These are phyloP conservation scores for Calephelis virginiensis DNA, from an alignment of 1,140 invertebrate species.

Conservation along the genomic window DNA sequence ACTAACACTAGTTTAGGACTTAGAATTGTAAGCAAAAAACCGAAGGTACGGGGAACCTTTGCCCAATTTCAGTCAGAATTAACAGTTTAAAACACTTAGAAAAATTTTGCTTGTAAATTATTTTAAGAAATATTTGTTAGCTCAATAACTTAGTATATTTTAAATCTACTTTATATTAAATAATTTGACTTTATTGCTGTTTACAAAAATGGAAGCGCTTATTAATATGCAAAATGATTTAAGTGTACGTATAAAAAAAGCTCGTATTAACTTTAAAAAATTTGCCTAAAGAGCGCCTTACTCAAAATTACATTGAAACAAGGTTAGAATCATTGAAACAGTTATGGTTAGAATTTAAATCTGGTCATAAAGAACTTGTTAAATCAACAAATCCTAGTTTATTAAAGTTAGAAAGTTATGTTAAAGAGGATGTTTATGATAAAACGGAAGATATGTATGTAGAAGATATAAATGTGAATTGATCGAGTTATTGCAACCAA, in stretches of 20 bases:
- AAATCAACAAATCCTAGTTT: background rate
- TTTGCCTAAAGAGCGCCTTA: background rate
- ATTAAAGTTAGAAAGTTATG: conserved; percentile 2
- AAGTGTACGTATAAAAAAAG: background rate
- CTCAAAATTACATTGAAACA: background rate
- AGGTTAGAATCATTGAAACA: background rate
- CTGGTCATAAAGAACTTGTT: background rate
- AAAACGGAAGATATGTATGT: background rate
- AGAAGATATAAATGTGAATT: background rate
- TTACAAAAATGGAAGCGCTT: background rate
- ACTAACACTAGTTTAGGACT: conserved; percentile 2
- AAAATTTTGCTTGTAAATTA: background rate
- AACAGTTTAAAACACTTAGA: background rate
- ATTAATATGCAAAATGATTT: background rate
- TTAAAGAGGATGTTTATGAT: background rate
- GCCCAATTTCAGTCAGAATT: background rate
- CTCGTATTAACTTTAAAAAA: background rate
- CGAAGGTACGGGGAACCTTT: conserved; percentile 5
- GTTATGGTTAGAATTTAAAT: background rate
- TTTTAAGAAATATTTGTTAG: too few species aligned
- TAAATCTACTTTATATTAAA: background rate
- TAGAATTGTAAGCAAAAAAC: conserved; percentile 6
- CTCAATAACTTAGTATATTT: background rate
- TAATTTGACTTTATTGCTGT: background rate
- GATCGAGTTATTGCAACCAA: background rate